Conservation (phyloP, 2,797 vertebrate species). For the Sebastes iracundus region DNA sequence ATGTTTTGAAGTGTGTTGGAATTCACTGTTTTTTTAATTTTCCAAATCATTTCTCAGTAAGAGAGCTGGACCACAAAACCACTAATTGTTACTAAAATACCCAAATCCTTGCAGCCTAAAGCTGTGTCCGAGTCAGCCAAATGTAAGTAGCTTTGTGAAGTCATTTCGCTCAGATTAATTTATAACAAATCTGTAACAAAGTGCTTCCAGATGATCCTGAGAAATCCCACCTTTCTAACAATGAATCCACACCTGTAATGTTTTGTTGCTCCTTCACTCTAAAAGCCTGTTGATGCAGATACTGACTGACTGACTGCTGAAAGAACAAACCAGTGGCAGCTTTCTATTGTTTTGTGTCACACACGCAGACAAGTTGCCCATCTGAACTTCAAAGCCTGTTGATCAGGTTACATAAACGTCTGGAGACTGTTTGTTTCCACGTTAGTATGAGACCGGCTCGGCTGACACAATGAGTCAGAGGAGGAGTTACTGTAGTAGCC, state of each 20-base stretch:
- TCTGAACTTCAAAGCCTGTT: conserved; percentile 53
- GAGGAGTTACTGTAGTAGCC: not conserved
- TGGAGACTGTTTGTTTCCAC: conserved; percentile 44
- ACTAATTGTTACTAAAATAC: not conserved
- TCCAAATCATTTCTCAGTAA: not conserved
- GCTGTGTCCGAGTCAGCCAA: not conserved
- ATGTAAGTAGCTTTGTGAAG: not conserved
- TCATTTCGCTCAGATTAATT: not conserved
- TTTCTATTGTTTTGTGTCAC: conserved; percentile 10
- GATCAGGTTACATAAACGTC: conserved; percentile 70
- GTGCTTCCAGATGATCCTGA: not conserved
- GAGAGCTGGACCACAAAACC: not conserved
- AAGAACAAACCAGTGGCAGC: not conserved
- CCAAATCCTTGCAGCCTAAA: not conserved
- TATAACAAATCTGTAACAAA: not conserved
- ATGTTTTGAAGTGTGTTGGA: not conserved
- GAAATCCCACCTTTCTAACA: not conserved
- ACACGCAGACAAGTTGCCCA: conserved; percentile 18
- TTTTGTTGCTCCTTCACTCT: not conserved
- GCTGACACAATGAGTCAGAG: not conserved
- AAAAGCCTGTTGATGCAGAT: not conserved
- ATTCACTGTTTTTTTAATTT: not conserved
- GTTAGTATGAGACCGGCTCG: not conserved
- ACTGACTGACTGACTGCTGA: not conserved
- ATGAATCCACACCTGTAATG: not conserved